Conservation (phyloP, 2,888 invertebrate genomes). For the Caenorhabditis sp. region DNA sequence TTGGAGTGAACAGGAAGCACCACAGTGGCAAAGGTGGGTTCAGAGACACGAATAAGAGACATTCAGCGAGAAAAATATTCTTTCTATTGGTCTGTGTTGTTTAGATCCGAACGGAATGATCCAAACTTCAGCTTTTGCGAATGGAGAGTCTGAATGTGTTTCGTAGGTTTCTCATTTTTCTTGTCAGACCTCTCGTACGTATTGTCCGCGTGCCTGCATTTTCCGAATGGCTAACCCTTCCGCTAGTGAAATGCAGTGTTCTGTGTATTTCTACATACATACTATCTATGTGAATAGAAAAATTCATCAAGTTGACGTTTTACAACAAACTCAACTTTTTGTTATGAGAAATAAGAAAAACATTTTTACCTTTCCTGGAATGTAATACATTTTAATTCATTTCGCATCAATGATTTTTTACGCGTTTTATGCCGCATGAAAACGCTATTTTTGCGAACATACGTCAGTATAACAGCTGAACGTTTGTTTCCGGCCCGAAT, state of each 20-base stretch:
- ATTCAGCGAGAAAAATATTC: too few species aligned
- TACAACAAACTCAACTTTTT: too few species aligned
- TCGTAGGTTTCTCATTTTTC: background rate
- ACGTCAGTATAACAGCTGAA: too few species aligned
- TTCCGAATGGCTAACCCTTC: background rate
- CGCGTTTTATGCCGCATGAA: too few species aligned
- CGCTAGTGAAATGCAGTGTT: background rate
- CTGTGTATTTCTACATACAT: background rate
- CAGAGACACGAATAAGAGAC: too few species aligned
- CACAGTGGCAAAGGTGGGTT: conserved; percentile 34
- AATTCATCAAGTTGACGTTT: too few species aligned
- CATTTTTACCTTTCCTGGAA: background rate
- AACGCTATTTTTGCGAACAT: too few species aligned
- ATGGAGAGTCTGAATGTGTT: background rate
- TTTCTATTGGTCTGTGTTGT: too few species aligned
- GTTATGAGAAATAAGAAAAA: too few species aligned
- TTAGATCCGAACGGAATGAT: background rate
- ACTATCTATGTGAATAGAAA: background rate
- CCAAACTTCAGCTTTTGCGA: background rate
- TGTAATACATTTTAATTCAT: background rate
- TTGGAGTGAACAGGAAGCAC: conserved; percentile 46
- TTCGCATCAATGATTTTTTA: too few species aligned
- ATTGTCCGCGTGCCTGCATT: background rate
- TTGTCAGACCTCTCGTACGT: background rate
- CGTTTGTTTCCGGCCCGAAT: too few species aligned